A percentile compares a stretch with the other conserved stretches of the same genome.
Evolutionary conservation across 2,888 invertebrate genomes (phyloP).

Genomic region (Tetropium fuscum): DNA sequence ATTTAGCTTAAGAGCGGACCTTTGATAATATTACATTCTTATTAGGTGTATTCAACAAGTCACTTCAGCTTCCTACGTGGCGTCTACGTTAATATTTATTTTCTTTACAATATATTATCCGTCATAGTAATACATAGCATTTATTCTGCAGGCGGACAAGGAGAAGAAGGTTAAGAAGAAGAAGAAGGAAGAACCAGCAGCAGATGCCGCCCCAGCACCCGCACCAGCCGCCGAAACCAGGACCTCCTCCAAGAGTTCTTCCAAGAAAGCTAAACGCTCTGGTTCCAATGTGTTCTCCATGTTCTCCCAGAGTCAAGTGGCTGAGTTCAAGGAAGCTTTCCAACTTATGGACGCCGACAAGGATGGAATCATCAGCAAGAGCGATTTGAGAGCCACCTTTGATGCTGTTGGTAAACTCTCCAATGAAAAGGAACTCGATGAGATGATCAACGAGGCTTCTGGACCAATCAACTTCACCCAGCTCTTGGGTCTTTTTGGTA

Average conservation of each 20-base stretch:
- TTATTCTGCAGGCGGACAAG: constrained; percentile 82
- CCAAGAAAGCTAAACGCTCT: constrained; percentile 86
- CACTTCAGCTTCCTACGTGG: too few relatives aligned
- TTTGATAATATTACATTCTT: too few relatives aligned
- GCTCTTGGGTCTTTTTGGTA: constrained; percentile 90
- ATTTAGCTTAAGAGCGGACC: too few relatives aligned
- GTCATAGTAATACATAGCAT: too few relatives aligned
- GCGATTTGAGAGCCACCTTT: constrained; percentile 91
- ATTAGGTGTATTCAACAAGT: too few relatives aligned
- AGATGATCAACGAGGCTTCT: constrained; percentile 86
- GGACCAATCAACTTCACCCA: constrained; percentile 97
- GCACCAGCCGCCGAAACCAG: constrained; percentile 78
- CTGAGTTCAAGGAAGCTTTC: constrained; percentile 96
- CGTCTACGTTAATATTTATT: too few relatives aligned
- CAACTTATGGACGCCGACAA: constrained; percentile 97
- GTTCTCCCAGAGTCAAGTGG: constrained; percentile 92
- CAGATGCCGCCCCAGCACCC: constrained; percentile 74
- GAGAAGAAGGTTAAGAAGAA: constrained; percentile 94
- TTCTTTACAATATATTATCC: too few relatives aligned
- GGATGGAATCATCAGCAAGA: constrained; percentile 81
- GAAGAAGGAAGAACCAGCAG: constrained; percentile 80
- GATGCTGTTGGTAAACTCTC: constrained; percentile 92
- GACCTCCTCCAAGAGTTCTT: constrained; percentile 86
- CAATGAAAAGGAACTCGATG: constrained; percentile 91
- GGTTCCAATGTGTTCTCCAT: constrained; percentile 97